Percentiles rank a stretch among this genome's conserved stretches.
Evolutionary conservation across 1,140 invertebrate genomes (phyloP).

Genomic region (Matsumurasca onukii): DNA sequence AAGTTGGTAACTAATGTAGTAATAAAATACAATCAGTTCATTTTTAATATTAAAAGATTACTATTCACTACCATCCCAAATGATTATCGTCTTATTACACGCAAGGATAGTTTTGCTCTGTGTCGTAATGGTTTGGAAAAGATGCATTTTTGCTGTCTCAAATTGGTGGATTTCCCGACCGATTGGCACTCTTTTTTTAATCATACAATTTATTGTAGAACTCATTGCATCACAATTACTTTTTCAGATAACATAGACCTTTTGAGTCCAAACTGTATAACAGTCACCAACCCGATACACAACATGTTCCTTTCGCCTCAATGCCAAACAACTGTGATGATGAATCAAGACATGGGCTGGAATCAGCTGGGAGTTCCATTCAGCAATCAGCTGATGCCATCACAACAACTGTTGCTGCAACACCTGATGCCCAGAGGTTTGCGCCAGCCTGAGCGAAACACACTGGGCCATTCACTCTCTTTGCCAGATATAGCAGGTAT

Average conservation of each 20-base stretch:
- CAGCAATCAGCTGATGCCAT: background rate
- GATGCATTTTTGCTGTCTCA: too few relatives aligned
- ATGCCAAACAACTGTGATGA: background rate
- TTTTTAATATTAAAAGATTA: too few relatives aligned
- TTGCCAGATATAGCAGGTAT: conserved; percentile 31
- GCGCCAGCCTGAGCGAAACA: background rate
- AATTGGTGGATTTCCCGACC: too few relatives aligned
- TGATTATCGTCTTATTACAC: too few relatives aligned
- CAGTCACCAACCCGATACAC: background rate
- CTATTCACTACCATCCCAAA: too few relatives aligned
- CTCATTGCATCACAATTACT: too few relatives aligned
- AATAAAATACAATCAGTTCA: too few relatives aligned
- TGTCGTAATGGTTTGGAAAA: too few relatives aligned
- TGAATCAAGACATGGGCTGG: background rate
- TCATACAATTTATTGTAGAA: too few relatives aligned
- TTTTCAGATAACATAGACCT: background rate
- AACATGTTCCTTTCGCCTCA: conserved; percentile 10
- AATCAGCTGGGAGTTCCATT: conserved; percentile 11
- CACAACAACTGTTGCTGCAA: conserved; percentile 12
- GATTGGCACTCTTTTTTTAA: too few relatives aligned
- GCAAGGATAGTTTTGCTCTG: too few relatives aligned
- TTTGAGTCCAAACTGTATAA: conserved; percentile 1
- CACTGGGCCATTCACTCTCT: conserved; percentile 17
- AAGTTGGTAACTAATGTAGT: too few relatives aligned
- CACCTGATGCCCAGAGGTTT: background rate